Evolutionary conservation across 2,888 invertebrate genomes (phyloP).

Genomic region (Diarsia mendica): DNA sequence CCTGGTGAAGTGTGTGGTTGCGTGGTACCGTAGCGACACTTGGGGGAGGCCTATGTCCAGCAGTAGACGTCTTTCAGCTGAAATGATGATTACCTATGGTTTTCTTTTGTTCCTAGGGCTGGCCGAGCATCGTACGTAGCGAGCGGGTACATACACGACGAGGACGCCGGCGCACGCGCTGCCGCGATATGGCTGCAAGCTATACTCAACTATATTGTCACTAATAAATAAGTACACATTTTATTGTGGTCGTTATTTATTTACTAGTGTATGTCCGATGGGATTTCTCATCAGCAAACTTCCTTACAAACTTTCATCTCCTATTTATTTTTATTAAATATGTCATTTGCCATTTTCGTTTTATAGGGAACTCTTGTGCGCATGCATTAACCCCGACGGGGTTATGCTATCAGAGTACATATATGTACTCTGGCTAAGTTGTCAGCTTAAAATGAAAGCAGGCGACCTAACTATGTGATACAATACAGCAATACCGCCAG

Average conservation of each 20-base stretch:
- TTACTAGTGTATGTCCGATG: neutral
- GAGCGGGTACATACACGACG: slow-evolving; percentile 83
- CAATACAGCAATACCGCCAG: too few relatives aligned
- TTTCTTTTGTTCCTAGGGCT: slow-evolving; percentile 82
- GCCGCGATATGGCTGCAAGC: slow-evolving; percentile 91
- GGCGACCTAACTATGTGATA: too few relatives aligned
- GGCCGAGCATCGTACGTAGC: slow-evolving; percentile 94
- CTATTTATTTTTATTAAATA: neutral
- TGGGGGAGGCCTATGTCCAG: too few relatives aligned
- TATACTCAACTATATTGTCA: slow-evolving; percentile 74
- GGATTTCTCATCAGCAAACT: neutral
- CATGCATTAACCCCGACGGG: neutral
- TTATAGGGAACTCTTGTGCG: neutral
- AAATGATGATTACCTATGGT: neutral
- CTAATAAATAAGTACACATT: slow-evolving; percentile 58
- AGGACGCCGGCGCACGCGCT: slow-evolving; percentile 93
- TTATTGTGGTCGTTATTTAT: slow-evolving; percentile 16
- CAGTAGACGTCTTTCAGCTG: too few relatives aligned
- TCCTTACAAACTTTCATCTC: neutral
- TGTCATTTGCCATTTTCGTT: neutral
- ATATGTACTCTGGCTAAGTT: too few relatives aligned
- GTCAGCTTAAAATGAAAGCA: too few relatives aligned
- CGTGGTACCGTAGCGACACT: too few relatives aligned
- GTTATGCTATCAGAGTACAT: neutral
- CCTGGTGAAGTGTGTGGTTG: too few relatives aligned